Conservation (phyloP, 2,888 invertebrate genomes). For the Malthinus seriepunctatus region DNA sequence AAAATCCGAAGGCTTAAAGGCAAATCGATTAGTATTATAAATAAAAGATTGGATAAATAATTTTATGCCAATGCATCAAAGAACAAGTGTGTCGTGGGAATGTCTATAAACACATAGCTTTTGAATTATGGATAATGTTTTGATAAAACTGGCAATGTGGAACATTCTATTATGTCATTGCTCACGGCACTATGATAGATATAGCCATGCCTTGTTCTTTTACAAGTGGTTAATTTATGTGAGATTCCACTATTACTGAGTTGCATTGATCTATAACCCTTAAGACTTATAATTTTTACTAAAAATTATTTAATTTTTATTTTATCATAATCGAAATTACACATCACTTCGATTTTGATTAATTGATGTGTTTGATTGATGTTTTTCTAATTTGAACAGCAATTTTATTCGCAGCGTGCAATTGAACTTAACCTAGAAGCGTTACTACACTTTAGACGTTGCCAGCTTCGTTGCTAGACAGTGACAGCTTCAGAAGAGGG, state of each 20-base stretch:
- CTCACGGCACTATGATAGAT: conserved; percentile 44
- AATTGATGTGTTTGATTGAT: too few species aligned
- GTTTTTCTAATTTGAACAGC: too few species aligned
- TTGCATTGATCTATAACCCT: conserved; percentile 29
- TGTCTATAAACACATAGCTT: conserved; percentile 37
- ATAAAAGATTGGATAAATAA: conserved; percentile 6
- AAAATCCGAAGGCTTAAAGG: too few species aligned
- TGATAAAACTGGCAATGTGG: conserved; percentile 48
- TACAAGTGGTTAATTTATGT: conserved; percentile 46
- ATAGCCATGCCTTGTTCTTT: conserved; percentile 35
- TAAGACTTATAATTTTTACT: not conserved
- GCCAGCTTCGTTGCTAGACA: too few species aligned
- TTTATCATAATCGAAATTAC: too few species aligned
- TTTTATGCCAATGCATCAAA: conserved; percentile 25
- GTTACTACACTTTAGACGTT: too few species aligned
- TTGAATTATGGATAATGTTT: conserved; percentile 48
- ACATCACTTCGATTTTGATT: too few species aligned
- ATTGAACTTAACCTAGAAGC: too few species aligned
- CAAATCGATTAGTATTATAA: too few species aligned
- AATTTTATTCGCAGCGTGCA: too few species aligned
- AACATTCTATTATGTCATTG: conserved; percentile 48
- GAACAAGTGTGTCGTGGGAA: conserved; percentile 43
- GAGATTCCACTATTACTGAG: conserved; percentile 33
- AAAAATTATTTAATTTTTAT: too few species aligned
- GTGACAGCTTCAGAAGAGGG: too few species aligned